These are phyloP conservation scores for Orthonychiurus folsomi DNA, from an alignment of 2,888 invertebrate genomes.

Conservation along the genomic window DNA sequence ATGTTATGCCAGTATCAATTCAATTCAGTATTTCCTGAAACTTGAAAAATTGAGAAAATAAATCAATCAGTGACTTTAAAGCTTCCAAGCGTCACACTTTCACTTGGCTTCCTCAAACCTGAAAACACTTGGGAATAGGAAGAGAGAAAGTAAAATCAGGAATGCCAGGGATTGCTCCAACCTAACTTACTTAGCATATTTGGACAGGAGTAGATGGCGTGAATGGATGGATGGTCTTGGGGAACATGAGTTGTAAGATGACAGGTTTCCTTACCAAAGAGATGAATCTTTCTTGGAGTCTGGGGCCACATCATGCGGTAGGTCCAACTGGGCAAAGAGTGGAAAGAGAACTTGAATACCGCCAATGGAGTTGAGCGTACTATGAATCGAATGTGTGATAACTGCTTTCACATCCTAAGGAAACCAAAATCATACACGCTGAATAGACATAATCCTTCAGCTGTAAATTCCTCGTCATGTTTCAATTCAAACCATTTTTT, in stretches of 20 bases:
- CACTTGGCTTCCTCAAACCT: no score
- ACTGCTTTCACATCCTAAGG: slow-evolving; percentile 95
- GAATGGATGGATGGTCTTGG: no score
- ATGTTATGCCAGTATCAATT: no score
- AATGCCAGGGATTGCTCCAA: no score
- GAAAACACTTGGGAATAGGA: no score
- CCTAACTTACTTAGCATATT: no score
- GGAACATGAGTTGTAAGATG: background rate
- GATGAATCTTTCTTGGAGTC: slow-evolving; percentile 80
- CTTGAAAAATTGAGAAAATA: no score
- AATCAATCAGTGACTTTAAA: no score
- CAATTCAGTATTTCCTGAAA: no score
- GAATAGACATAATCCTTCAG: background rate
- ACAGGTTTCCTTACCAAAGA: slow-evolving; percentile 59
- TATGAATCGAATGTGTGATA: slow-evolving; percentile 97
- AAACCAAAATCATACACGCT: background rate
- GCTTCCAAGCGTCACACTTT: no score
- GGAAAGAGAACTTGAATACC: slow-evolving; percentile 98
- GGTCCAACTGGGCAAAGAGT: slow-evolving; percentile 91
- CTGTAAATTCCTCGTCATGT: background rate
- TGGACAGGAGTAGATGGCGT: no score
- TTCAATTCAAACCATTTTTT: slow-evolving; percentile 9
- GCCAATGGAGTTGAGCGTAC: slow-evolving; percentile 96
- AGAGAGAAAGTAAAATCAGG: no score
- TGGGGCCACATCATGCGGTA: slow-evolving; percentile 74